Conservation (phyloP, 2,797 vertebrate genomes). For the Phrynocephalus guinanensis region DNA sequence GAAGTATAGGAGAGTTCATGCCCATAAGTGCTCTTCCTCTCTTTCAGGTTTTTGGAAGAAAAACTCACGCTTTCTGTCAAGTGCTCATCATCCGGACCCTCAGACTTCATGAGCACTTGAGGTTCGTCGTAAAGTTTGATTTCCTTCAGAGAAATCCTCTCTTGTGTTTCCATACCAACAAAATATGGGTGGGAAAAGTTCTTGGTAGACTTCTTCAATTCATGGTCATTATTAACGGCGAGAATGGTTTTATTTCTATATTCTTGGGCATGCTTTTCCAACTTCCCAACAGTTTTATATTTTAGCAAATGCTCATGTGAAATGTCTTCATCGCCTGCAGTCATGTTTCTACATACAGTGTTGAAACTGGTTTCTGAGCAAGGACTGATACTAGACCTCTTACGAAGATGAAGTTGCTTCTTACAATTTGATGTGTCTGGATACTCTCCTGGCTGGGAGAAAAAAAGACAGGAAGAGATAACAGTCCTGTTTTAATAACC, state of each 20-base stretch:
- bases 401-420: constrained; percentile 51
- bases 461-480: constrained; percentile 29
- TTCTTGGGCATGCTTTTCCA: constrained; percentile 29
- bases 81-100: constrained; percentile 33
- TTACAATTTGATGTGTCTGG: constrained; percentile 49
- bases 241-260: constrained; percentile 32
- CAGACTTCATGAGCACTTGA: constrained; percentile 42
- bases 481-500: background rate
- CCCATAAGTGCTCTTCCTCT: constrained; percentile 54
- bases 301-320: constrained; percentile 42
- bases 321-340: constrained; percentile 31
- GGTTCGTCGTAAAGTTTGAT: constrained; percentile 35
- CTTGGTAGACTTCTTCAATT: constrained; percentile 45
- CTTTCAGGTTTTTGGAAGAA: constrained; percentile 65
- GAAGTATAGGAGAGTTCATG: constrained; percentile 53
- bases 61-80: constrained; percentile 60
- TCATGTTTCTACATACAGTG: constrained; percentile 1
- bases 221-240: constrained; percentile 38
- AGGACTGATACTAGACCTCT: constrained; percentile 37
- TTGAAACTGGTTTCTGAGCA: constrained; percentile 49
- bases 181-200: constrained; percentile 35
- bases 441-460: constrained; percentile 56
- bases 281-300: constrained; percentile 38
- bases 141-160: constrained; percentile 8
- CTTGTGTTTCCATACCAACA: constrained; percentile 25